Conservation (phyloP, 2,797 vertebrate species). For the Anabas testudineus region DNA sequence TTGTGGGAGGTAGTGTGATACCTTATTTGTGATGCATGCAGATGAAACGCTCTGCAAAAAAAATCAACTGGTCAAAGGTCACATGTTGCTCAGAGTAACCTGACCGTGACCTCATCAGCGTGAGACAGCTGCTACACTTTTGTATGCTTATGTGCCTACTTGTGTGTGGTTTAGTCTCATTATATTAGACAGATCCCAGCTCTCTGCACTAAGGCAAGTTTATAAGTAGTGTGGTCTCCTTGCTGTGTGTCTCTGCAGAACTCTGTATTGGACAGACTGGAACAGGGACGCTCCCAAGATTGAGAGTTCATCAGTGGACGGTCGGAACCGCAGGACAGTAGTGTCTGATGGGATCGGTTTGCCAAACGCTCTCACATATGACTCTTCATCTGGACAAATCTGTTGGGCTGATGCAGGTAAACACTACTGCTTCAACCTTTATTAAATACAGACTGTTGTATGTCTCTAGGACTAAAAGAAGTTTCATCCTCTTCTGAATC, state of each 20-base stretch:
- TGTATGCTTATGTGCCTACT: neutral
- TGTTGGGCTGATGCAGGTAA: conserved; percentile 99
- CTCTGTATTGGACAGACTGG: conserved; percentile 98
- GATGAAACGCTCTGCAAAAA: neutral
- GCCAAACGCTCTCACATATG: conserved; percentile 94
- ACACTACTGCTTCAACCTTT: neutral
- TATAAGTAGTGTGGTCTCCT: neutral
- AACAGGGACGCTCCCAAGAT: conserved; percentile 98
- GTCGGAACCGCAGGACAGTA: conserved; percentile 88
- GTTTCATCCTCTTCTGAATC: no score
- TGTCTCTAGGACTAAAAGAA: no score
- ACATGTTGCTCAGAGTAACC: conserved; percentile 58
- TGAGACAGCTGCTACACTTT: conserved; percentile 48
- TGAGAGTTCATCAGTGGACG: conserved; percentile 89
- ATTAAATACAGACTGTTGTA: no score
- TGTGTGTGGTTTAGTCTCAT: conserved; percentile 36
- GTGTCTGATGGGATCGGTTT: conserved; percentile 90
- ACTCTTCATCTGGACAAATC: conserved; percentile 87
- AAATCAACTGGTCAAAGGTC: conserved; percentile 48
- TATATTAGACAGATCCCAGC: conserved; percentile 44
- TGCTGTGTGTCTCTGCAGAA: conserved; percentile 74
- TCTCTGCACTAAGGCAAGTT: conserved; percentile 7
- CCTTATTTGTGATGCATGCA: neutral
- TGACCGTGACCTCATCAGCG: conserved; percentile 70
- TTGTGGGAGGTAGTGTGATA: neutral